A percentile compares a stretch with the other conserved stretches of the same genome.
Evolutionary conservation across 2,113 vertebrate species (phyloP).

Genomic region (Daubentonia madagascariensis): DNA sequence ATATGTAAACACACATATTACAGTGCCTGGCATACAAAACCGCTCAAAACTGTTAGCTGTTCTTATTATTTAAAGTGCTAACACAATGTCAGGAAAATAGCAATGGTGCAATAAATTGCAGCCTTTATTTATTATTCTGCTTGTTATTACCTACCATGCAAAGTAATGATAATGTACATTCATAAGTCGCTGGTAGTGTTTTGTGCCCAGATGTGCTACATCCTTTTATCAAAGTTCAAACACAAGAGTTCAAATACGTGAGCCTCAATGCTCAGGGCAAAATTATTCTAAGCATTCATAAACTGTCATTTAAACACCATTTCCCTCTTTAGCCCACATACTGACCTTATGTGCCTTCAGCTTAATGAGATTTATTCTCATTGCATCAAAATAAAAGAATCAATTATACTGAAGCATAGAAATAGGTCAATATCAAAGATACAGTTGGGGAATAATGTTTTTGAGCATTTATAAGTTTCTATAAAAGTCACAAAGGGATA

Average conservation of each 20-base stretch:
- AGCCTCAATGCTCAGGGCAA: not conserved
- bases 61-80: not conserved
- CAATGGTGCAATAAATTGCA: not conserved
- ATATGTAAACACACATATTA: not conserved
- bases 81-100: not conserved
- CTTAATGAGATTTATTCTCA: constrained; percentile 32
- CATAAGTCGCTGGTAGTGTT: not conserved
- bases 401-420: not conserved
- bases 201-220: not conserved
- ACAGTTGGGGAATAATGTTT: not conserved
- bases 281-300: constrained; percentile 20
- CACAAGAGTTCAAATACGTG: not conserved
- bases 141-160: not conserved
- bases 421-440: not conserved
- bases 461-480: not conserved
- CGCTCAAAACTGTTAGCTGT: not conserved
- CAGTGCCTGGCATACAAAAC: not conserved
- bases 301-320: not conserved
- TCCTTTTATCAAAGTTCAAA: not conserved
- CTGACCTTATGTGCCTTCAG: constrained; percentile 2
- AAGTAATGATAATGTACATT: not conserved
- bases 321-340: not conserved
- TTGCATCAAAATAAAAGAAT: constrained; percentile 41
- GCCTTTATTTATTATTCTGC: not conserved
- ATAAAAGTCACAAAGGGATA: not conserved